A percentile compares a stretch with the other conserved stretches of the same genome.
Evolutionary conservation across 2,113 vertebrate genomes (phyloP).

Genomic region (Prochilodus magdalenae): DNA sequence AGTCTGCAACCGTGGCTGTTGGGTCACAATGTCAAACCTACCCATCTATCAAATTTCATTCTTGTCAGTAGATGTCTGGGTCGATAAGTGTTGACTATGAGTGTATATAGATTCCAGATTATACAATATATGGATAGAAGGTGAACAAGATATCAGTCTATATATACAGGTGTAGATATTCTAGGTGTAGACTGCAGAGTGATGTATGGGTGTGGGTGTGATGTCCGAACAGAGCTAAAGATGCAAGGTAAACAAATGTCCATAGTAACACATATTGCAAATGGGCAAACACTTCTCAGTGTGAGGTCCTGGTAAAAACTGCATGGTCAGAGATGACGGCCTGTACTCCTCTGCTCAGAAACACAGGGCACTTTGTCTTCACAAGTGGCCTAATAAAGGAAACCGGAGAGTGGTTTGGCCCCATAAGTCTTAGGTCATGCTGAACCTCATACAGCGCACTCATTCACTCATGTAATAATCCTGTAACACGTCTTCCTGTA

Average conservation of each 20-base stretch:
- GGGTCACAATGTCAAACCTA: too few relatives aligned
- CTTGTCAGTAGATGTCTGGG: too few relatives aligned
- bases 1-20: too few relatives aligned
- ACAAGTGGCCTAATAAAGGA: slow-evolving; percentile 34
- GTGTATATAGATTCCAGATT: too few relatives aligned
- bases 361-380: slow-evolving; percentile 42
- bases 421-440: slow-evolving; percentile 31
- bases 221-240: not conserved
- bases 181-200: too few relatives aligned
- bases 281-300: slow-evolving; percentile 5
- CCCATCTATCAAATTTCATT: too few relatives aligned
- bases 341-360: slow-evolving; percentile 7
- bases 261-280: not conserved
- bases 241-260: not conserved
- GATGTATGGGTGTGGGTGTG: too few relatives aligned
- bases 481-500: slow-evolving; percentile 45
- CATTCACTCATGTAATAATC: slow-evolving; percentile 49
- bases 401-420: slow-evolving; percentile 34
- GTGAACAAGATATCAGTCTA: too few relatives aligned
- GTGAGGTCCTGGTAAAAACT: slow-evolving; percentile 8
- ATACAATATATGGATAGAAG: too few relatives aligned
- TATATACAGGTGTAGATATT: too few relatives aligned
- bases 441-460: slow-evolving; percentile 29
- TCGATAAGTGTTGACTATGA: too few relatives aligned
- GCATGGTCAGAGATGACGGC: slow-evolving; percentile 11